A percentile compares a stretch with the other conserved stretches of the same genome.
phyloP scores from a whole-genome alignment of 2,113 vertebrate genomes.

The Melanocharis versteri region DNA sequence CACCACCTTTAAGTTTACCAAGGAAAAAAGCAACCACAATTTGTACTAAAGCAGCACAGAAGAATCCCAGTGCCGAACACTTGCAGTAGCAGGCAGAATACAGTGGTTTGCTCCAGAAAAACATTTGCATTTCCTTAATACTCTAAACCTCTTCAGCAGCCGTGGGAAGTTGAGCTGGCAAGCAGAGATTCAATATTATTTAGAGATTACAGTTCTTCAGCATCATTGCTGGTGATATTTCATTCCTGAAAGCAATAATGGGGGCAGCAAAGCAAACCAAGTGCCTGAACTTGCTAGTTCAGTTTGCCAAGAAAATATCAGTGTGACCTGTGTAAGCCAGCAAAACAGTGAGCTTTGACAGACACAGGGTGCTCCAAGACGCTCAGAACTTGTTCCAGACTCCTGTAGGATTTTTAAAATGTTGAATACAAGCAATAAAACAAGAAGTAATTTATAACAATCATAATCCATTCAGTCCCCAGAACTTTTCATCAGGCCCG shows the following conservation, averaged over 20 bases:
- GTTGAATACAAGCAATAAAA: not conserved
- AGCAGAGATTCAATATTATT: slow-evolving; percentile 1
- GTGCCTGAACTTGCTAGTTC: not conserved
- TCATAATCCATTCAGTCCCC: not conserved
- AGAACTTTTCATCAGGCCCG: not conserved
- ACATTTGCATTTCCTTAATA: slow-evolving; percentile 3
- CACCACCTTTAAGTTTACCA: not conserved
- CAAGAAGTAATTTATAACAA: not conserved
- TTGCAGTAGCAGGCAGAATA: not conserved
- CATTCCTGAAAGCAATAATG: slow-evolving; percentile 15
- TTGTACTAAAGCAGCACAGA: not conserved
- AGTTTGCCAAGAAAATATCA: not conserved
- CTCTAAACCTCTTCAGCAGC: not conserved
- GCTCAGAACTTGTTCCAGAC: not conserved
- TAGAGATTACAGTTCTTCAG: not conserved
- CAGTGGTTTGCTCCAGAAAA: not conserved
- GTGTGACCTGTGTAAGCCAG: not conserved
- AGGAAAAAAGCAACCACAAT: not conserved
- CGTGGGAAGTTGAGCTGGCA: not conserved
- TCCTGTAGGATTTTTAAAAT: not conserved
- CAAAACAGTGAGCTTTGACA: not conserved
- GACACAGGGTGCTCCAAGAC: not conserved
- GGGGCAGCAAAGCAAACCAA: not conserved
- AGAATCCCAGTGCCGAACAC: not conserved
- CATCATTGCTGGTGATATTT: not conserved